phyloP scores from a whole-genome alignment of 2,113 vertebrate genomes.

The Lophius piscatorius region DNA sequence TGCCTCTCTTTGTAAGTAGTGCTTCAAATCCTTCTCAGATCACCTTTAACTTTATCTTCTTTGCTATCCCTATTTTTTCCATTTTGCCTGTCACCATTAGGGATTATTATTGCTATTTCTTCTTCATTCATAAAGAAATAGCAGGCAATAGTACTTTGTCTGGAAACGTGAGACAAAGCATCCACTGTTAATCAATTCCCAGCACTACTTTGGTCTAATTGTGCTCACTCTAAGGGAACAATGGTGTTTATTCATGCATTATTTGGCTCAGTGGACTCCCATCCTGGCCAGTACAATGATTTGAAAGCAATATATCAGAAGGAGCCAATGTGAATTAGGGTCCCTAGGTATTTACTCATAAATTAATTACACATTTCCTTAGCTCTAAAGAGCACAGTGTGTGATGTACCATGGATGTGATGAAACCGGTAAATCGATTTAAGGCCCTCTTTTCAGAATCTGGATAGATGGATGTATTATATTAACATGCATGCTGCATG shows the following conservation, averaged over 20 bases:
- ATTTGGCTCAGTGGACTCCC: slow-evolving; percentile 20
- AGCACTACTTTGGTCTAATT: slow-evolving; percentile 28
- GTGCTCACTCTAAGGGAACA: slow-evolving; percentile 1
- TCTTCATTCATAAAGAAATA: neutral
- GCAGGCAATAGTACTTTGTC: neutral
- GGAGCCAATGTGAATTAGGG: slow-evolving; percentile 55
- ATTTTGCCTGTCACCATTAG: neutral
- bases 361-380: slow-evolving; percentile 63
- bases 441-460: slow-evolving; percentile 22
- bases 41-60: slow-evolving; percentile 5
- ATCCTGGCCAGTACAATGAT: slow-evolving; percentile 48
- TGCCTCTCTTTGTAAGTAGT: neutral
- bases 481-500: slow-evolving; percentile 30
- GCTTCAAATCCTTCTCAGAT: slow-evolving; percentile 15
- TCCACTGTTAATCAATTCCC: slow-evolving; percentile 18
- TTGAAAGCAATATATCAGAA: slow-evolving; percentile 51
- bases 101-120: neutral
- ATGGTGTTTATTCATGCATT: slow-evolving; percentile 40
- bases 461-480: slow-evolving; percentile 32
- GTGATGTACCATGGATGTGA: slow-evolving; percentile 51
- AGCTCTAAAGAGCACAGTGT: slow-evolving; percentile 31
- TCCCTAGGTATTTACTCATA: slow-evolving; percentile 61
- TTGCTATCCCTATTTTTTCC: neutral
- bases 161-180: slow-evolving; percentile 8
- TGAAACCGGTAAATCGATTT: slow-evolving; percentile 57